A percentile compares a stretch with the other conserved stretches of the same genome.
Conservation (phyloP, 2,888 invertebrate genomes). For the Dilophus febrilis region DNA sequence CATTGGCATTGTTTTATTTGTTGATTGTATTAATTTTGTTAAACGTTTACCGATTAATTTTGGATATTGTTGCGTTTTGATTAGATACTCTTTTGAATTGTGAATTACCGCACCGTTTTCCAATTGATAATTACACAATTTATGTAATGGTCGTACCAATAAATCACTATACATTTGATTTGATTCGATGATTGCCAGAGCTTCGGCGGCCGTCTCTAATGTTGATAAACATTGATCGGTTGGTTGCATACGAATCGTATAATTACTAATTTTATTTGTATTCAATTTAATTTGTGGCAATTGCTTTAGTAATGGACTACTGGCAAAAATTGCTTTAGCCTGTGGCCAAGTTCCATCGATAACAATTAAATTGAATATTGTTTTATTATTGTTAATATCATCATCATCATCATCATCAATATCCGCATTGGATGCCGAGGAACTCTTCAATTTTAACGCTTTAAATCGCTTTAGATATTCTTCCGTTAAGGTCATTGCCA, state of each 20-base stretch:
- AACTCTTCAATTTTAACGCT: constrained; percentile 44
- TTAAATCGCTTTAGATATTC: too few species aligned
- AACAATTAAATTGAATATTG: constrained; percentile 58
- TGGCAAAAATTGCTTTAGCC: constrained; percentile 78
- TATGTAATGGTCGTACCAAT: constrained; percentile 61
- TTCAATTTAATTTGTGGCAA: constrained; percentile 69
- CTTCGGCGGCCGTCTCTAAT: constrained; percentile 68
- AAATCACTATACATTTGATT: constrained; percentile 41
- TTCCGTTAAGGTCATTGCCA: too few species aligned
- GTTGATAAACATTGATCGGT: constrained; percentile 84
- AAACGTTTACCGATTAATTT: constrained; percentile 64
- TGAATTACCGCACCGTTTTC: constrained; percentile 85
- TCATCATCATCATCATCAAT: constrained; percentile 52
- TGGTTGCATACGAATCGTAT: constrained; percentile 86
- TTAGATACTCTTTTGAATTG: constrained; percentile 77
- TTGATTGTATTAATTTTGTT: constrained; percentile 35
- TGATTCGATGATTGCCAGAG: constrained; percentile 59
- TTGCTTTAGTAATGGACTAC: constrained; percentile 55
- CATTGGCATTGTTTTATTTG: too few species aligned
- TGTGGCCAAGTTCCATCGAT: constrained; percentile 95
- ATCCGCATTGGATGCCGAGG: constrained; percentile 68
- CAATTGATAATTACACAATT: constrained; percentile 72
- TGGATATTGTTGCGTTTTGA: constrained; percentile 62
- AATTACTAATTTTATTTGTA: constrained; percentile 56
- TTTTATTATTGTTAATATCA: constrained; percentile 28